A percentile compares a stretch with the other conserved stretches of the same genome.
Conservation (phyloP, 2,888 invertebrate genomes). For the Caenorhabditis zanzibari region DNA sequence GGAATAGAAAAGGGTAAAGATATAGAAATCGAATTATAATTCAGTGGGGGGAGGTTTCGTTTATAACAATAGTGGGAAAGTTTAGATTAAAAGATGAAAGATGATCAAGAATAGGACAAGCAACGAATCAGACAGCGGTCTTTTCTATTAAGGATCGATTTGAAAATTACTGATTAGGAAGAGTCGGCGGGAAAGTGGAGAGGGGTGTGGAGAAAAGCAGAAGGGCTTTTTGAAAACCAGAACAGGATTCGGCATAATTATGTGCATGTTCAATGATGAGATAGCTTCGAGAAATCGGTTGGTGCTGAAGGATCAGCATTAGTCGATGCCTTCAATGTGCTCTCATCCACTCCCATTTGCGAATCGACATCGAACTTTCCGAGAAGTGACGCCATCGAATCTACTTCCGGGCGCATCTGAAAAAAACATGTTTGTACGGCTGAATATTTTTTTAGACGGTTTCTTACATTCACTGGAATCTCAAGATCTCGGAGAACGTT, state of each 20-base stretch:
- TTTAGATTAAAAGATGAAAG: neutral
- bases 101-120: constrained; percentile 34
- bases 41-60: neutral
- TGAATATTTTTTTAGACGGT: too few relatives aligned
- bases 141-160: constrained; percentile 48
- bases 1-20: neutral
- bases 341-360: constrained; percentile 73
- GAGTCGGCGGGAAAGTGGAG: neutral
- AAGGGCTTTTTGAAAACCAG: constrained; percentile 19
- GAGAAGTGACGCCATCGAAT: constrained; percentile 81
- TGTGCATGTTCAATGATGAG: constrained; percentile 13
- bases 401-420: constrained; percentile 75
- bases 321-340: constrained; percentile 77
- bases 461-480: constrained; percentile 40
- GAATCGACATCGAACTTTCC: constrained; percentile 81
- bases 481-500: constrained; percentile 46
- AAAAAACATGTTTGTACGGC: constrained; percentile 1
- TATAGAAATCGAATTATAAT: constrained; percentile 38
- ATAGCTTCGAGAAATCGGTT: constrained; percentile 72
- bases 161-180: constrained; percentile 47
- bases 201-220: constrained; percentile 7
- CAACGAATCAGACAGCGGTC: constrained; percentile 38
- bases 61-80: constrained; percentile 24
- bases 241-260: constrained; percentile 32
- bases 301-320: constrained; percentile 69